phyloP scores from a whole-genome alignment of 2,888 invertebrate genomes.

The Polyploca ridens region DNA sequence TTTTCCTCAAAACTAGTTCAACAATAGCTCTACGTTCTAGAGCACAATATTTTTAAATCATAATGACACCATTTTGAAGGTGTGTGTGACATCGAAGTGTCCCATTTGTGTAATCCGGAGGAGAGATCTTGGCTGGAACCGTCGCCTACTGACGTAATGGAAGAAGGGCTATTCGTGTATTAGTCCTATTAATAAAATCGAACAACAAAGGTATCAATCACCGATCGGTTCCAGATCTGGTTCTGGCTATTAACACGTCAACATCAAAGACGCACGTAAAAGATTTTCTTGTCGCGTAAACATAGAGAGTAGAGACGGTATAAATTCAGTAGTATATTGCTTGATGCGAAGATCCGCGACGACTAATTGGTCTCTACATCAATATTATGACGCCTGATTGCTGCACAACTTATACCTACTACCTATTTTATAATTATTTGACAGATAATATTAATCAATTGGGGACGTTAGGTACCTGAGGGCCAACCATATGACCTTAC shows the following conservation, averaged over 20 bases:
- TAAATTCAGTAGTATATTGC: neutral
- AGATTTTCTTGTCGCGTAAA: conserved; percentile 15
- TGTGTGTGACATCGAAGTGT: conserved; percentile 47
- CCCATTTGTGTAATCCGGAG: conserved; percentile 53
- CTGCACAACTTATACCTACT: too few relatives aligned
- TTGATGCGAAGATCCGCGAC: neutral
- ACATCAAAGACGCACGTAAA: conserved; percentile 28
- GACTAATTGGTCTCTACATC: neutral
- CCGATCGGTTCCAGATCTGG: conserved; percentile 32
- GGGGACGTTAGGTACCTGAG: too few relatives aligned
- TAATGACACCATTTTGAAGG: conserved; percentile 44
- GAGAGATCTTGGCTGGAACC: conserved; percentile 55
- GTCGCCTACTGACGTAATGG: conserved; percentile 58
- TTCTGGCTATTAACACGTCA: conserved; percentile 22
- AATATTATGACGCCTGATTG: too few relatives aligned
- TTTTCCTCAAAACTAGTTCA: conserved; percentile 22
- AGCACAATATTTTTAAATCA: conserved; percentile 50
- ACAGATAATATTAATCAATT: too few relatives aligned
- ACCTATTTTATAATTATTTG: too few relatives aligned
- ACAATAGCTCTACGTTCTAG: conserved; percentile 35
- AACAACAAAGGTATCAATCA: conserved; percentile 38
- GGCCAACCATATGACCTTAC: too few relatives aligned
- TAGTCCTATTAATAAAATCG: conserved; percentile 66
- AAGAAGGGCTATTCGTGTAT: conserved; percentile 72
- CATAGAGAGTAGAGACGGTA: conserved; percentile 8